Conservation (phyloP, 2,113 vertebrate genomes). For the Saguinus imperator region DNA sequence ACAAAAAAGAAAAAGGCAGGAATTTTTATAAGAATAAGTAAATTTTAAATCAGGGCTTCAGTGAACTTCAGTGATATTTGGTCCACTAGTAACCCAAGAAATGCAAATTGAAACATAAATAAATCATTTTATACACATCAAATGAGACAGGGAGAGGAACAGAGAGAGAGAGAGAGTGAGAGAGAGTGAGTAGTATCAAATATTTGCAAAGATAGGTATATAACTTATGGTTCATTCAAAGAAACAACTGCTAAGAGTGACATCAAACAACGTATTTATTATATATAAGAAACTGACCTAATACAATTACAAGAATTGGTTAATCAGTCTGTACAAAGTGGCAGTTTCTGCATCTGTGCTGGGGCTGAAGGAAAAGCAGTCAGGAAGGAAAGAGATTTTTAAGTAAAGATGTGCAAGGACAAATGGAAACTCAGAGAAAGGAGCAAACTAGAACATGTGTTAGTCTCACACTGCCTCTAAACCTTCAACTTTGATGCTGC, state of each 20-base stretch:
- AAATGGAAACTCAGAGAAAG: neutral
- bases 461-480: neutral
- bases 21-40: neutral
- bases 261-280: neutral
- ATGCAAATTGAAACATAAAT: neutral
- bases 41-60: neutral
- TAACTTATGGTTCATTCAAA: neutral
- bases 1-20: neutral
- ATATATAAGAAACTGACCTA: neutral
- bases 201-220: neutral
- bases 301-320: neutral
- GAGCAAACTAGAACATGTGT: neutral
- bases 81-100: neutral
- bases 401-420: neutral
- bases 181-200: neutral
- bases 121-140: neutral
- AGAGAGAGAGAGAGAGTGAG: too few species aligned
- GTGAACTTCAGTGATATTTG: neutral
- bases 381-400: neutral
- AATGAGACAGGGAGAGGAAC: neutral
- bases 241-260: neutral
- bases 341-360: neutral
- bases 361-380: neutral
- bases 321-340: neutral
- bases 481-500: neutral